These are phyloP conservation scores for Spinibarbus caldwelli DNA, from an alignment of 2,797 vertebrate species.

Conservation along the genomic window DNA sequence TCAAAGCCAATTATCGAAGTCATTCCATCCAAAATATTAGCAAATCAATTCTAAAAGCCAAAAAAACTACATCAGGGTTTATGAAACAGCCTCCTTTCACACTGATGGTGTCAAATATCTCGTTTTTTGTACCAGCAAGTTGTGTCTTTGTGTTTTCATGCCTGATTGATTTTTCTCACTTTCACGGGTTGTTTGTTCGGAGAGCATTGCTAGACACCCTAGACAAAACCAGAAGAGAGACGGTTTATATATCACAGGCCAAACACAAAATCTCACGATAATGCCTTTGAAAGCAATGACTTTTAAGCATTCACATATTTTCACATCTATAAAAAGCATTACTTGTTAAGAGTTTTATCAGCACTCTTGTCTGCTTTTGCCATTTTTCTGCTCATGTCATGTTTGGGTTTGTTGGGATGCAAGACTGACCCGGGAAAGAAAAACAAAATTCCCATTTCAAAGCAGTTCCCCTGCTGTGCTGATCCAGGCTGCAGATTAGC, in stretches of 20 bases:
- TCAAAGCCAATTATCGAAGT: background rate
- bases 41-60: background rate
- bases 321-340: conserved; percentile 22
- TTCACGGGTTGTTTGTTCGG: conserved; percentile 37
- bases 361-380: conserved; percentile 15
- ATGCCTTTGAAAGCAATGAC: conserved; percentile 16
- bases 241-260: conserved; percentile 34
- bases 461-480: conserved; percentile 49
- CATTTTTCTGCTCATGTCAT: conserved; percentile 32
- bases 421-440: conserved; percentile 28
- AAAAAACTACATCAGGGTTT: background rate
- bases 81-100: background rate
- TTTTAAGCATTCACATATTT: background rate
- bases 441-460: conserved; percentile 64
- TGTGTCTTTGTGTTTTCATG: conserved; percentile 24
- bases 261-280: conserved; percentile 19
- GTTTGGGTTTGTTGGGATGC: conserved; percentile 57
- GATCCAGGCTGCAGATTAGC: conserved; percentile 68
- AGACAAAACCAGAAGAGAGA: conserved; percentile 45
- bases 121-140: background rate
- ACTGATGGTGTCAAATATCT: background rate
- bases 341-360: conserved; percentile 43
- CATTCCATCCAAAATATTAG: background rate
- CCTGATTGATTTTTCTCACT: background rate
- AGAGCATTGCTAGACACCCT: conserved; percentile 13